Conservation (phyloP, 2,113 vertebrate species). For the Macroglossus sobrinus region DNA sequence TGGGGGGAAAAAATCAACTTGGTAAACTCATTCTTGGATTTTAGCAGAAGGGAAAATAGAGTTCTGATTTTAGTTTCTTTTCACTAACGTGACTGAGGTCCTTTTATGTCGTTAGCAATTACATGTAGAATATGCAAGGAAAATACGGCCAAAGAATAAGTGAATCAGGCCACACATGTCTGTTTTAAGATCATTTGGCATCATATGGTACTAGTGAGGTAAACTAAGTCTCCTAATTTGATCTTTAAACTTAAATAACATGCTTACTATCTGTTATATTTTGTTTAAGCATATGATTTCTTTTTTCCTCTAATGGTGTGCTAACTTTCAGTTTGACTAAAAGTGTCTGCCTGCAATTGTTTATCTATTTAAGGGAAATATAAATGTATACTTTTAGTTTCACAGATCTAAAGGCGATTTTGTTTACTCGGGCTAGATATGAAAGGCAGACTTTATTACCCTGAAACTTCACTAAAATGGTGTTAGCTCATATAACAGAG, state of each 20-base stretch:
- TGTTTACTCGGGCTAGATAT: constrained; percentile 27
- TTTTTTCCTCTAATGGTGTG: neutral
- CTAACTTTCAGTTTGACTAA: neutral
- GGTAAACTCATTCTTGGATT: neutral
- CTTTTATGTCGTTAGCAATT: neutral
- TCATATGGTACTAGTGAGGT: neutral
- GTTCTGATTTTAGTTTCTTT: neutral
- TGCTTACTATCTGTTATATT: neutral
- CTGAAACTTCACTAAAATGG: neutral
- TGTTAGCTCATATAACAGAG: neutral
- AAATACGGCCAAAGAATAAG: neutral
- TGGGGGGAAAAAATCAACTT: neutral
- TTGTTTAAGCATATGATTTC: neutral
- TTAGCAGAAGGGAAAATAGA: neutral
- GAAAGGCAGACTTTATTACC: constrained; percentile 26
- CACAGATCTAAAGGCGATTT: neutral
- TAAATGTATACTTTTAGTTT: neutral
- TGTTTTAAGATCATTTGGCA: neutral
- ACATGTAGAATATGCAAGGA: neutral
- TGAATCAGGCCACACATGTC: neutral
- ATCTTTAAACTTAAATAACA: neutral
- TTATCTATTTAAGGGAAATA: neutral
- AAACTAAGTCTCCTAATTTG: neutral
- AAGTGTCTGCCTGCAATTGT: neutral
- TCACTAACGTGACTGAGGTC: neutral